Evolutionary conservation across 92 coral and sea anemone genomes (phyloP).

Genomic region (Epizoanthus illoricatus): DNA sequence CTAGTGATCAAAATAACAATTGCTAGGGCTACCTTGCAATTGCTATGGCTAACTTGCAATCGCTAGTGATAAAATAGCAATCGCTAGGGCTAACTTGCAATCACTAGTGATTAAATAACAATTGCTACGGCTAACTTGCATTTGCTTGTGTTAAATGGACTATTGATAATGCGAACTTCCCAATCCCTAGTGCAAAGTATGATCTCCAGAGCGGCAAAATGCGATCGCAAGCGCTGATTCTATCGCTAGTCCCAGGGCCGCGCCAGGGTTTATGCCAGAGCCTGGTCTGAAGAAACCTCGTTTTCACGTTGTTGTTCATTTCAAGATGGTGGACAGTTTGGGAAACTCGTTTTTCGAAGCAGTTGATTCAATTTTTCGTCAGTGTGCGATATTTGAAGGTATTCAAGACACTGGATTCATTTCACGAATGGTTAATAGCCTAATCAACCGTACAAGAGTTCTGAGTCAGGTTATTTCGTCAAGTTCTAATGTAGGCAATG

Average conservation of each 20-base stretch:
- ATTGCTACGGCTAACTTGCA: not conserved
- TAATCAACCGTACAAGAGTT: slow-evolving; percentile 27
- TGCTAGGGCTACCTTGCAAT: no score
- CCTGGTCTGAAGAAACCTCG: not conserved
- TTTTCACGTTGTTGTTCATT: no score
- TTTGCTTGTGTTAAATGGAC: not conserved
- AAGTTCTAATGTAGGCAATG: not conserved
- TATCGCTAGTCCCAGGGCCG: slow-evolving; percentile 26
- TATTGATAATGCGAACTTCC: not conserved
- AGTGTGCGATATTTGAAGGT: slow-evolving; percentile 33
- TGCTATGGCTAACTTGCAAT: slow-evolving; percentile 35
- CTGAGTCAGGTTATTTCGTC: slow-evolving; percentile 13
- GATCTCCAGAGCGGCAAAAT: not conserved
- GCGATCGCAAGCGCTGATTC: slow-evolving; percentile 2
- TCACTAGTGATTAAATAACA: slow-evolving; percentile 4
- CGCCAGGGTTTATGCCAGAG: not conserved
- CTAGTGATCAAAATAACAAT: no score
- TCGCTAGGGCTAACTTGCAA: slow-evolving; percentile 5
- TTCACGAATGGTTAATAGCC: not conserved
- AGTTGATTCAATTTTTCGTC: slow-evolving; percentile 33
- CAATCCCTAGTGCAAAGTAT: not conserved
- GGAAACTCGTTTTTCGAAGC: slow-evolving; percentile 19
- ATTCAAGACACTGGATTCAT: slow-evolving; percentile 41
- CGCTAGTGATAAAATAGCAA: slow-evolving; percentile 21
- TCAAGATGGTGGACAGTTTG: not conserved